Percentiles rank a stretch among this genome's conserved stretches.
phyloP scores from a whole-genome alignment of 1,140 invertebrate genomes.

The Cyclargus thomasi region DNA sequence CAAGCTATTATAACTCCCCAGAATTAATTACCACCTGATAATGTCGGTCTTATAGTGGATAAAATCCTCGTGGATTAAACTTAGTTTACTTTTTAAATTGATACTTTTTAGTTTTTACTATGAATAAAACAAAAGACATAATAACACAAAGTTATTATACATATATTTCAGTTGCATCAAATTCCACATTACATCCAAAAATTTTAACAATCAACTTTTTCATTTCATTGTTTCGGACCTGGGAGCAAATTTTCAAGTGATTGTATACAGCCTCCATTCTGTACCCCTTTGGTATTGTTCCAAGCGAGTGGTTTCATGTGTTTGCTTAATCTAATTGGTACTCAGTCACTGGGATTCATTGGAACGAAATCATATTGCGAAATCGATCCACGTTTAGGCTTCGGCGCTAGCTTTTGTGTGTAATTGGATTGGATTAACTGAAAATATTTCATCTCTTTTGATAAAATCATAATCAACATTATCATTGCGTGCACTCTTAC shows the following conservation, averaged over 20 bases:
- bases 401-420: neutral
- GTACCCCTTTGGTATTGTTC: conserved; percentile 55
- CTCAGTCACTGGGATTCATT: conserved; percentile 54
- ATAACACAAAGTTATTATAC: no score
- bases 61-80: conserved; percentile 20
- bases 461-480: no score
- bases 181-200: neutral
- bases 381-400: conserved; percentile 12
- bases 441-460: no score
- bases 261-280: conserved; percentile 37
- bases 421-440: neutral
- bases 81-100: no score
- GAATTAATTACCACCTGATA: conserved; percentile 14
- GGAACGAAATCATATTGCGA: conserved; percentile 49
- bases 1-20: conserved; percentile 28
- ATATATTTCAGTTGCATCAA: neutral
- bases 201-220: conserved; percentile 13
- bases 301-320: conserved; percentile 51
- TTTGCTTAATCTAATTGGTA: conserved; percentile 70
- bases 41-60: conserved; percentile 21
- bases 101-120: no score
- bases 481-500: no score
- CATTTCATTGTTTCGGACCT: conserved; percentile 25
- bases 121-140: no score
- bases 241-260: conserved; percentile 32